Base-by-base conservation (phyloP, 2,888 invertebrate genomes). In the Penaeus monodon region DNA sequence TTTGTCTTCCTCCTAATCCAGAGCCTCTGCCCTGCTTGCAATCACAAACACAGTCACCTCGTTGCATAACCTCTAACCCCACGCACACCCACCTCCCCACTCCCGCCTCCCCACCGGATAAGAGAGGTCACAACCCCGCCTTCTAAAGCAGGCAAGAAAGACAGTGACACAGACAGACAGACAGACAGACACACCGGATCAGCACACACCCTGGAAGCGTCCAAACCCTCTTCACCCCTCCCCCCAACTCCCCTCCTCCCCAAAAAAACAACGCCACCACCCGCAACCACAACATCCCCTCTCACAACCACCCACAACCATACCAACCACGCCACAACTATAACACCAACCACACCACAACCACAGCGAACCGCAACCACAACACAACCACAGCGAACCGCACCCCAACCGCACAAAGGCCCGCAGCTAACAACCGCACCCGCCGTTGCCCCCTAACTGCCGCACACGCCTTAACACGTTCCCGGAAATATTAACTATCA, bases 401-500 rank as follows among this genome's bases (percentile, higher is more conserved):
- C 77, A 84, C 78, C 49, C 22, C 77, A 66, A 77, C 84, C 66
- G 44, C 8, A 14, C 49, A 49, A 49, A 49, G 12, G 49, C 14
- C 49, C 57, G 57, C 57, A 14, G 57, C 57, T 4, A 57, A 57
- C 44, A 57, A 3, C 57, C 57, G 20, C 44, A 57, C 33, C 24
- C 63, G 27, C 14, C 22, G 29, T 22, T 57, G n/a, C 63, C 27
- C 84, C 79, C 63, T 84, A 84, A 84, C 57, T 63, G 49, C 84
- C 78, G 29, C 68, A 29, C 78, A 84, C 84, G 78, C 84, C 78
- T 79, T 84, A 79, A 84, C 79, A 70, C 70, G 22, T 78, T 68
- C 84, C 84, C 84, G 84, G 84, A 84, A 84, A 79, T 84, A 84
- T 84, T 84, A 84, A 70, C 84, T 84, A 84, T 68, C 84, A 84